Conservation (phyloP, 2,113 vertebrate genomes). For the Sinocyclocheilus grahami region DNA sequence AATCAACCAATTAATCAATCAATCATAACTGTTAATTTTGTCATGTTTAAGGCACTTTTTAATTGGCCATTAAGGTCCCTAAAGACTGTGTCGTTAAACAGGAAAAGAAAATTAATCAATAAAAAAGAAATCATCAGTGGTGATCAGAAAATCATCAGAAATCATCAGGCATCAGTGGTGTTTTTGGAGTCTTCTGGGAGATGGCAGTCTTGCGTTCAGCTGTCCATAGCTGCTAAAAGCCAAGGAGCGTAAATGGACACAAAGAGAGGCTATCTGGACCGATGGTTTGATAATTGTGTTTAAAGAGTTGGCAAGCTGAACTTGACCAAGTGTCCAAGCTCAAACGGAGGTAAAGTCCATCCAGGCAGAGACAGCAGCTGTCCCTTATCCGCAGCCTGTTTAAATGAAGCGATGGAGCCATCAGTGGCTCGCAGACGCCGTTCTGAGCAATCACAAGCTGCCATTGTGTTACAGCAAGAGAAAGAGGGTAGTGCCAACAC, state of each 20-base stretch:
- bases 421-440: conserved; percentile 34
- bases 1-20: no score
- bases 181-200: not conserved
- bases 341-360: conserved; percentile 32
- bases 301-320: conserved; percentile 63
- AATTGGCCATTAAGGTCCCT: no score
- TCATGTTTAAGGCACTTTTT: no score
- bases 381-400: conserved; percentile 58
- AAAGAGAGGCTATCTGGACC: conserved; percentile 50
- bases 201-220: not conserved
- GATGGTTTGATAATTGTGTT: conserved; percentile 66
- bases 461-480: not conserved
- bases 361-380: conserved; percentile 56
- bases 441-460: conserved; percentile 10
- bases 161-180: not conserved
- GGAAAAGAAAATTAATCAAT: no score
- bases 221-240: conserved; percentile 29
- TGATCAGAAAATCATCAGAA: no score
- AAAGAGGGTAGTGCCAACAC: not conserved
- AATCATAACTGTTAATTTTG: no score
- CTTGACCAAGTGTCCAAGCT: conserved; percentile 60
- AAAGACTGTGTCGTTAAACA: no score
- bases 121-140: no score
- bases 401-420: conserved; percentile 64
- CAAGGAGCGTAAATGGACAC: conserved; percentile 27